Base-by-base conservation (phyloP, 2,797 vertebrate genomes). In the Epinephelus coioides region DNA sequence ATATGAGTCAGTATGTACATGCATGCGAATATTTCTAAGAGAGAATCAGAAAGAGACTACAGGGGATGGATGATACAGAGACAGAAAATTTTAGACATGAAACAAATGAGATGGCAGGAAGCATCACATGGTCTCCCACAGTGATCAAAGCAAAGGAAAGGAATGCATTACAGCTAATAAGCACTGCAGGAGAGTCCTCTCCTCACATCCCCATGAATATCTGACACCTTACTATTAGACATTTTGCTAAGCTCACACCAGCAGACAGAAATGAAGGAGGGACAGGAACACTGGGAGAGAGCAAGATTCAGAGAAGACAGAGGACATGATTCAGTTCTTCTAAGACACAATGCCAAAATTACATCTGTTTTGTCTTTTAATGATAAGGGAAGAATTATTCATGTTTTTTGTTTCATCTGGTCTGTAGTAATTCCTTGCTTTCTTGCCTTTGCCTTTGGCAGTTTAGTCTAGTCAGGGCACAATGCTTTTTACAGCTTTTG, bases 91-190 rank as follows among this genome's bases (percentile, higher is more conserved):
- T 72, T 3, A 74, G 65, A 74, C 65, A 61, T 51, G 62, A 79
- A 74, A 79, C 63, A 77, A 75, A 76, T 76, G 60, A 19, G 57
- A 62, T 72, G 82, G 76, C 81, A 86, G 89, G 86, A 91, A 83
- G 75, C 84, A 88, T 90, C 73, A 90, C 89, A 80, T 64, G 30
- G 54, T 66, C 50, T 83, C 30, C 82, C 67, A 69, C 85, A 74
- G 86, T 83, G 76, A 94, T 94, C 86, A 93, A 85, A 93, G 86
- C 76, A 81, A 82, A 69, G 64, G 49, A 76, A 34, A 88, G 63
- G 79, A 78, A 59, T 51, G 82, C 77, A 86, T 82, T 90, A 89
- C 86, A 93, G 66, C 77, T 89, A 87, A 90, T 88, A 88, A 91
- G 73, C 74, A 47, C 78, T 61, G 62, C 76, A 51, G 72, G 85